Evolutionary conservation across 2,113 vertebrate genomes (phyloP).

Genomic region (Pao palembangensis): DNA sequence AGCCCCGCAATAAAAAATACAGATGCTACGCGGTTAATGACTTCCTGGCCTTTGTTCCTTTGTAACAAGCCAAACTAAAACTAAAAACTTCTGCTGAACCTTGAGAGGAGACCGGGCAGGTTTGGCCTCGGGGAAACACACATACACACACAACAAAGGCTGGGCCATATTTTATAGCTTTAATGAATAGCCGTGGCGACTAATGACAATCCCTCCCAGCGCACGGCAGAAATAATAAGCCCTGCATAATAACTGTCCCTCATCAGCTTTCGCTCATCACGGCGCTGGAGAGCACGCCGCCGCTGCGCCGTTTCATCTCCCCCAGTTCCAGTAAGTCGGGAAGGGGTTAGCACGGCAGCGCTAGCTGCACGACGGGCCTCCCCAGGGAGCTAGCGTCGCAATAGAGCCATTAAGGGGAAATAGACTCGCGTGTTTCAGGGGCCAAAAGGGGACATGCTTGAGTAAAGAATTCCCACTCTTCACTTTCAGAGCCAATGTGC

Average conservation of each 20-base stretch:
- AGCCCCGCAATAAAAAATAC: background rate
- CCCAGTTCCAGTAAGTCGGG: slow-evolving; percentile 19
- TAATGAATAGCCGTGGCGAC: slow-evolving; percentile 59
- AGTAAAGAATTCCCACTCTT: slow-evolving; percentile 60
- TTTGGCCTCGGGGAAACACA: slow-evolving; percentile 18
- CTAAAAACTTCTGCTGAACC: slow-evolving; percentile 22
- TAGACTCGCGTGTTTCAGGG: slow-evolving; percentile 55
- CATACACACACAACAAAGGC: slow-evolving; percentile 5
- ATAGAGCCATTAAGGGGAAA: slow-evolving; percentile 68
- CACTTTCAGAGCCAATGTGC: background rate
- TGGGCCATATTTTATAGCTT: slow-evolving; percentile 61
- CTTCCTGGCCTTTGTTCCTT: too few species aligned
- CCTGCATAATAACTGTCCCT: slow-evolving; percentile 65
- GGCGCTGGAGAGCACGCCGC: slow-evolving; percentile 25
- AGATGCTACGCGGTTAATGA: too few species aligned
- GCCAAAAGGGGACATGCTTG: slow-evolving; percentile 68
- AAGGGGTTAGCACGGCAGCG: slow-evolving; percentile 26
- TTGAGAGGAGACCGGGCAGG: slow-evolving; percentile 20
- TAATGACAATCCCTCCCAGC: slow-evolving; percentile 44
- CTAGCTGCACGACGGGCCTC: slow-evolving; percentile 34
- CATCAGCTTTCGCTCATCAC: slow-evolving; percentile 61
- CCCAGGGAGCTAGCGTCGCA: slow-evolving; percentile 53
- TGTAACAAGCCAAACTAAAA: slow-evolving; percentile 7
- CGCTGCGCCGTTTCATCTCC: background rate
- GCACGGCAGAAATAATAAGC: slow-evolving; percentile 56